Base-by-base conservation (phyloP, 92 coral and sea anemone genomes). In the Blastomussa wellsi region DNA sequence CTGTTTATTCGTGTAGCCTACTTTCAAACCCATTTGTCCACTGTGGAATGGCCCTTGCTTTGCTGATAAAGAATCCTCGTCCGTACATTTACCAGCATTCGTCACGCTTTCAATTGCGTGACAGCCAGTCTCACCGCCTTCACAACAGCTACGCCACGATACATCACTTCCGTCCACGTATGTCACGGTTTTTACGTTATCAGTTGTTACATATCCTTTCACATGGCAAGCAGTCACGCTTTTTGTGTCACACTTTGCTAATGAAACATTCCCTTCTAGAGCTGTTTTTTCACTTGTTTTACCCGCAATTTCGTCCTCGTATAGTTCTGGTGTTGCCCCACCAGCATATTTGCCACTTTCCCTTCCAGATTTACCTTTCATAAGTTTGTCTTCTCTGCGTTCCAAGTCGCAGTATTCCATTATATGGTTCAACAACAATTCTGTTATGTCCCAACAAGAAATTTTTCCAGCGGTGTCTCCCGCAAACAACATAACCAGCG, bases 401-500 rank as follows among this genome's bases (percentile, higher is more conserved):
- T 24, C 17, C 42, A 31, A 47, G 28, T 32, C 19, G 20, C 35
- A 74, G 72, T 67, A 26, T 32, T 89, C 91, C 35, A 66, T 78
- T 32, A 88, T 42, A 37, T 91, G 89, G 59, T 91, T 90, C 70
- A 82, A 8, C 15, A 93, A 74, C 55, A 91, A 79, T 22, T 80
- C 51, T 24, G 99, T 94, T 62, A 93, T 76, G 79, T 97, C 93
- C 99, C 99, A 93, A 60, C 92, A 90, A 19, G 95, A 74, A 64
- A 97, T 88, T 62, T 76, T 92, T 4, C 99, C 99, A 41, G 99
- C 99, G 14, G 99, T 97, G 85, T 95, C 98, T 15, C 97, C 96
- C 51, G 94, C 95, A 86, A 95, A 91, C 41, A 94, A 77, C 75
- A 97, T 59, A 15, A 97, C 89, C 79, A 84, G 89, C 20, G 64